phyloP scores from a whole-genome alignment of 2,113 vertebrate genomes.

The Microcebus griseorufus region DNA sequence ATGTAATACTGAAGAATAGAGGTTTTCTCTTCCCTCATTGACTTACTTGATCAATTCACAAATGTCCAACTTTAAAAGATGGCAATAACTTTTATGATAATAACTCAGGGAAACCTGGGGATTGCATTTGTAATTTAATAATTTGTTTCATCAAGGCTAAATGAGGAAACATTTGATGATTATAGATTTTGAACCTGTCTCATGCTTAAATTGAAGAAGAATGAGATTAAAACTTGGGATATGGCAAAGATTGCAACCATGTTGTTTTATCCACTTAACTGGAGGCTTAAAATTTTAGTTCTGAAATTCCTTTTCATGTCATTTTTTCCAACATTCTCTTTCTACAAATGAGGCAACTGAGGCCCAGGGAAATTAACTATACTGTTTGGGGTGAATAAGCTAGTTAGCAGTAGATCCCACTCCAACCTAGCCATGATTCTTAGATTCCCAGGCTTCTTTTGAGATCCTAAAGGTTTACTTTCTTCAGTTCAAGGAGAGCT shows the following conservation, averaged over 20 bases:
- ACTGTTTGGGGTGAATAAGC: background rate
- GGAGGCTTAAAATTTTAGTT: background rate
- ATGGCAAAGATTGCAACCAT: background rate
- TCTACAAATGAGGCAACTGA: background rate
- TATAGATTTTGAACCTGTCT: background rate
- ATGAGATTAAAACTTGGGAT: background rate
- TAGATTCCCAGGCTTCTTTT: background rate
- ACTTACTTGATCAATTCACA: background rate
- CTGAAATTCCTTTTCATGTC: background rate
- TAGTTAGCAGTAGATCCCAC: background rate
- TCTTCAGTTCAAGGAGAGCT: background rate
- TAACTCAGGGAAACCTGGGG: background rate
- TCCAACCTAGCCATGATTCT: fast-evolving
- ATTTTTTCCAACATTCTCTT: background rate
- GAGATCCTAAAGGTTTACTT: background rate
- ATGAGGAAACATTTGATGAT: background rate
- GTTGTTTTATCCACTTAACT: background rate
- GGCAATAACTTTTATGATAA: background rate
- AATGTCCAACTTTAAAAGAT: background rate
- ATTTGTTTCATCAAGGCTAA: background rate
- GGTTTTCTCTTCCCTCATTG: background rate
- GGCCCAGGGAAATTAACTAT: background rate
- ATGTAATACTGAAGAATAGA: background rate
- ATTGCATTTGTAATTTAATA: background rate
- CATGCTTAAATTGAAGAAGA: background rate